Base-by-base conservation (phyloP, 2,797 vertebrate species). In the Catamblyrhynchus diadema region DNA sequence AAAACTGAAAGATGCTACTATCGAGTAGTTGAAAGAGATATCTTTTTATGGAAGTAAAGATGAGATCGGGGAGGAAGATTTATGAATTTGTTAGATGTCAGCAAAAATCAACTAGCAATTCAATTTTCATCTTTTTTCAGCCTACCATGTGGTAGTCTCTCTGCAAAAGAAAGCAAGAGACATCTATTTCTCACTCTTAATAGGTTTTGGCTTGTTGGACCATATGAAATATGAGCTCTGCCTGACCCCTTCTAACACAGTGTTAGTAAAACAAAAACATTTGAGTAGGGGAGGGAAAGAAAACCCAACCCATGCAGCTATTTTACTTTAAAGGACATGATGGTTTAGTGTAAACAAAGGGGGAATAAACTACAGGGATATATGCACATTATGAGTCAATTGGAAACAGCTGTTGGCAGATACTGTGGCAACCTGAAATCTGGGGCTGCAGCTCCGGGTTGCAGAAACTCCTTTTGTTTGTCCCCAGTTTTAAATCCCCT, bases 251-350 rank as follows among this genome's bases (percentile, higher is more conserved):
- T 93, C 86, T 91, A 96, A 91, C 86, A 95, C 88, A 92, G 84
- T 96, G 94, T 96, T 95, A 97, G 93, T 96, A 94, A 96, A 96
- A 95, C 89, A 95, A 97, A 97, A 96, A 92, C 95, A 97, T 91
- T 97, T 87, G 86, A 96, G 94, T 92, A 96, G 92, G 91, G 79
- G 84, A 94, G 70, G 82, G 90, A 90, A 91, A 82, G 85, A 94
- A 93, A 94, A 93, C 85, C 93, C 94, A 95, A 79, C 94, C 81
- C 95, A 94, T 95, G 86, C 85, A 96, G 87, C 95, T 95, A 95
- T 97, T 97, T 95, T 86, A 96, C 85, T 96, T 97, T 96, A 96
- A 97, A 96, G 91, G 90, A 94, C 93, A 95, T 6, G 32, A 94
- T 28, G 93, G 89, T 94, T 95, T 72, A 94, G 92, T 93, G 95